These are phyloP conservation scores for Macrobrachium nipponense DNA, from an alignment of 1,140 invertebrate species.

Conservation along the genomic window DNA sequence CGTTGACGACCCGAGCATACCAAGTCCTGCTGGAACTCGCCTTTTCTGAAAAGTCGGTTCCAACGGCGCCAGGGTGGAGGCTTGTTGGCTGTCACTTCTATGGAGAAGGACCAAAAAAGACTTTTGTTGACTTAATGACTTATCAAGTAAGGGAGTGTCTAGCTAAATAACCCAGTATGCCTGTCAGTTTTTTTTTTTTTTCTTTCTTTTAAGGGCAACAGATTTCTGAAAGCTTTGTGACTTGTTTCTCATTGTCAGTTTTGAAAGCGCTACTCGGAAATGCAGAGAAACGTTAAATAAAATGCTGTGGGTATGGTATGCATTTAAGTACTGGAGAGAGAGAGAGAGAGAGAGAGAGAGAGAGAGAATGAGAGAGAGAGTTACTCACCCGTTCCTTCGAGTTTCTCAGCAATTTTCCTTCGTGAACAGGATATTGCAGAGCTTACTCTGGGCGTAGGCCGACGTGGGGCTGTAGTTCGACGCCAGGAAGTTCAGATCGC, in stretches of 20 bases:
- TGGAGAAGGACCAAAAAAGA: neutral
- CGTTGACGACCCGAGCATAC: neutral
- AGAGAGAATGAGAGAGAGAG: no score
- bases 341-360: no score
- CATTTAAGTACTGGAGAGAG: neutral
- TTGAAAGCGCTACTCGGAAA: no score
- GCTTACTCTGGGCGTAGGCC: conserved; percentile 89
- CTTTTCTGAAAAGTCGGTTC: conserved; percentile 10
- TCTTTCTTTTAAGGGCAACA: no score
- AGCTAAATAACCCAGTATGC: no score
- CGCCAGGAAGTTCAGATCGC: conserved; percentile 50
- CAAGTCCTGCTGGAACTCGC: neutral
- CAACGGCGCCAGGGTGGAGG: conserved; percentile 24
- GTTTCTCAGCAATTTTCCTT: conserved; percentile 78
- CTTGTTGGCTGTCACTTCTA: conserved; percentile 28
- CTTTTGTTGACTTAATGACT: neutral
- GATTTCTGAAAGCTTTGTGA: no score
- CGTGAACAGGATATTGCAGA: conserved; percentile 88
- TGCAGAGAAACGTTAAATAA: no score
- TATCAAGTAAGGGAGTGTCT: neutral
- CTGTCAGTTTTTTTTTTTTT: no score
- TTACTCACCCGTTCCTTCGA: conserved; percentile 72
- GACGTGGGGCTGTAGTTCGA: conserved; percentile 62
- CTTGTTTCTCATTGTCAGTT: no score
- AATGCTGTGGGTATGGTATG: neutral